These are phyloP conservation scores for Thamnophis sirtalis DNA, from an alignment of 2,113 vertebrate genomes.

Conservation along the genomic window DNA sequence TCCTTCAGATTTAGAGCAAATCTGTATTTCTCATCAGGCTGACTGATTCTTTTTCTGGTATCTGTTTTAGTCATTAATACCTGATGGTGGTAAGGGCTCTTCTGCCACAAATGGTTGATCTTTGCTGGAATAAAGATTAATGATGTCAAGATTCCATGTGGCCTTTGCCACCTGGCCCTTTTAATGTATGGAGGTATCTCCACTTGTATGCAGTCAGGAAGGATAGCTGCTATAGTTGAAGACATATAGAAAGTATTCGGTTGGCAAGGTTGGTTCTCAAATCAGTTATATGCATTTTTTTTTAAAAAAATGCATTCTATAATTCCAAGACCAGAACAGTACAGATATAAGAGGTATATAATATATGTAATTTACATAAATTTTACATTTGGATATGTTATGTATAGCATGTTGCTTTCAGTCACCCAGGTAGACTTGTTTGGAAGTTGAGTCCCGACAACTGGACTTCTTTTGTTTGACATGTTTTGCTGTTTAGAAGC, in stretches of 20 bases:
- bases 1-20: constrained; percentile 24
- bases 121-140: constrained; percentile 41
- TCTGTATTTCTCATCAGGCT: constrained; percentile 52
- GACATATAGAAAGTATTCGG: neutral
- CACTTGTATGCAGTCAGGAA: neutral
- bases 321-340: constrained; percentile 57
- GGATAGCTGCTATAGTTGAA: neutral
- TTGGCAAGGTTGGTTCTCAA: neutral
- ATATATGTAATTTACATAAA: constrained; percentile 56
- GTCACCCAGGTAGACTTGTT: neutral
- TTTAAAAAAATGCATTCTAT: constrained; percentile 35
- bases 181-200: neutral
- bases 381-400: neutral
- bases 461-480: too few species aligned
- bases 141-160: constrained; percentile 6
- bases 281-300: constrained; percentile 30
- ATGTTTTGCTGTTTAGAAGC: neutral
- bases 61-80: constrained; percentile 48
- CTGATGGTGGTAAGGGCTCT: constrained; percentile 4
- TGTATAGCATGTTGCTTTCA: neutral
- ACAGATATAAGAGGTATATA: constrained; percentile 72
- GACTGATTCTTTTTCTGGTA: constrained; percentile 29
- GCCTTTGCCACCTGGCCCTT: constrained; percentile 16
- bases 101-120: constrained; percentile 17
- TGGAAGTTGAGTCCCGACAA: neutral